Evolutionary conservation across 2,113 vertebrate genomes (phyloP).

Genomic region (Parus major): DNA sequence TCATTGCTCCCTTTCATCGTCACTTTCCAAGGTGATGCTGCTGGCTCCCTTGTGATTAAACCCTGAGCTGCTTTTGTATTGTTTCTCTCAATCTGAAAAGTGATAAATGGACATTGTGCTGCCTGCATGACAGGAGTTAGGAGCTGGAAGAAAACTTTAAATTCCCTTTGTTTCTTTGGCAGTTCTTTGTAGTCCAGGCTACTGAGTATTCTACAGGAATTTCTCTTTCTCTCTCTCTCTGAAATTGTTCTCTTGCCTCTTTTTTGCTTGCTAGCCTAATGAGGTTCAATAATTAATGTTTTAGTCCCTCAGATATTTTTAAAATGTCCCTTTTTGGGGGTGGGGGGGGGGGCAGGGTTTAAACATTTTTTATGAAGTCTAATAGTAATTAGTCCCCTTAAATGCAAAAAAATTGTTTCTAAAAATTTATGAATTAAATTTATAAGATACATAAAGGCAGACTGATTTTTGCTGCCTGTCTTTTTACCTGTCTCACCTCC

Average conservation of each 20-base stretch:
- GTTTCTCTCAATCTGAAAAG: background rate
- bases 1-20: background rate
- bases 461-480: background rate
- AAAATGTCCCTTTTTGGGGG: background rate
- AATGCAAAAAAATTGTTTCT: background rate
- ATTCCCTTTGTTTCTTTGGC: background rate
- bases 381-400: background rate
- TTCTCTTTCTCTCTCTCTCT: background rate
- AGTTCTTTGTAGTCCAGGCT: background rate
- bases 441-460: background rate
- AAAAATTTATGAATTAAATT: background rate
- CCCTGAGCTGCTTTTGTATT: background rate
- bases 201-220: background rate
- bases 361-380: background rate
- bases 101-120: background rate
- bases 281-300: background rate
- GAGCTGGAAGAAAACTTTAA: background rate
- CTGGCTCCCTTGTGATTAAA: background rate
- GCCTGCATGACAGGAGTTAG: background rate
- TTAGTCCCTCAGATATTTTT: background rate
- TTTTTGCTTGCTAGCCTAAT: background rate
- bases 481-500: background rate
- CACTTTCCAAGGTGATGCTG: background rate
- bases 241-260: background rate
- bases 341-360: rapidly evolving